phyloP scores from a whole-genome alignment of 2,888 invertebrate genomes.

The Empis stercorea region DNA sequence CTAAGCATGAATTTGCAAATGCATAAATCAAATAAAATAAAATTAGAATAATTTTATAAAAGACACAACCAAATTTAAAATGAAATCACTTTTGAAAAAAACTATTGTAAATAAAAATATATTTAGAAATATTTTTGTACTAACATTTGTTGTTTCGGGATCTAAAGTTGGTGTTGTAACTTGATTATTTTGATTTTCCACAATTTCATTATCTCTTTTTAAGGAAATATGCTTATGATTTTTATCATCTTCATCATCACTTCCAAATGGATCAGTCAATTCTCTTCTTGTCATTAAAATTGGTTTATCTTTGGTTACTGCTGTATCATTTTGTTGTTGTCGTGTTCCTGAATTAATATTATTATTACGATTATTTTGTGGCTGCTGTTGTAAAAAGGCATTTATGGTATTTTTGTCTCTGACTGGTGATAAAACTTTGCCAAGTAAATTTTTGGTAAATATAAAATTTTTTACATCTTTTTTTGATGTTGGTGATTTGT shows the following conservation, averaged over 20 bases:
- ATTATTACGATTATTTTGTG: slow-evolving; percentile 11
- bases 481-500: slow-evolving; percentile 45
- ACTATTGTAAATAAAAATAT: slow-evolving; percentile 4
- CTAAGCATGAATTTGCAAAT: slow-evolving; percentile 1
- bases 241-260: slow-evolving; percentile 68
- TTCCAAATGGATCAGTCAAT: slow-evolving; percentile 79
- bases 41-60: slow-evolving; percentile 5
- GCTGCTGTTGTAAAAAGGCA: slow-evolving; percentile 20
- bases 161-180: slow-evolving; percentile 31
- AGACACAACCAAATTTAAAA: slow-evolving; percentile 5
- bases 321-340: slow-evolving; percentile 11
- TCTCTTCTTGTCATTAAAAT: slow-evolving; percentile 72
- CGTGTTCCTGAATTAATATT: slow-evolving; percentile 11
- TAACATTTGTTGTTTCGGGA: slow-evolving; percentile 39
- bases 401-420: slow-evolving; percentile 46
- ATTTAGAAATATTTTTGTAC: slow-evolving; percentile 19
- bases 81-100: slow-evolving; percentile 6
- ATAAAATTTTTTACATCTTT: slow-evolving; percentile 61
- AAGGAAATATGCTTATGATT: slow-evolving; percentile 9
- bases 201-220: slow-evolving; percentile 9
- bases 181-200: slow-evolving; percentile 13
- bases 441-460: slow-evolving; percentile 53
- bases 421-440: slow-evolving; percentile 63
- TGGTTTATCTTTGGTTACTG: slow-evolving; percentile 17
- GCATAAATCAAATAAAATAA: slow-evolving; percentile 10